These are phyloP conservation scores for Apotomis capreana DNA, from an alignment of 2,888 invertebrate genomes.

Conservation along the genomic window DNA sequence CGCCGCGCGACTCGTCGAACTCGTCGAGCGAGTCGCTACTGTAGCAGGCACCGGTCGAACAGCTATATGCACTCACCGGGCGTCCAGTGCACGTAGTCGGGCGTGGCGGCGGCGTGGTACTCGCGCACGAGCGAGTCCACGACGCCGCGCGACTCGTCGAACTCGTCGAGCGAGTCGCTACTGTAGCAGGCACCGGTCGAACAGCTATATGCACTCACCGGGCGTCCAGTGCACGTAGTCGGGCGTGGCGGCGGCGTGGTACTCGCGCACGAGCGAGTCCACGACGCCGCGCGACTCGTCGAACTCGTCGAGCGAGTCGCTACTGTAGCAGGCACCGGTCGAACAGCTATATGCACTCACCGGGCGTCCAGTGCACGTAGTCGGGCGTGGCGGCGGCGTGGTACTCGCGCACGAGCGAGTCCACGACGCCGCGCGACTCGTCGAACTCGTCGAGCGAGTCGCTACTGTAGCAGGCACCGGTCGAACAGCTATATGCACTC, in stretches of 20 bases:
- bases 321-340: too few species aligned
- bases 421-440: neutral
- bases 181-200: too few species aligned
- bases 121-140: slow-evolving; percentile 97
- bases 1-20: too few species aligned
- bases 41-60: too few species aligned
- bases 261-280: slow-evolving; percentile 1
- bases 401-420: slow-evolving; percentile 4
- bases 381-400: slow-evolving; percentile 7
- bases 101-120: slow-evolving; percentile 96
- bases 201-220: too few species aligned
- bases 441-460: too few species aligned
- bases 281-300: too few species aligned
- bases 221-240: slow-evolving; percentile 6
- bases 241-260: slow-evolving; percentile 7
- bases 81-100: slow-evolving; percentile 93
- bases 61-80: slow-evolving; percentile 61
- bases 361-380: slow-evolving; percentile 5
- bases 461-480: too few species aligned
- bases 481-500: too few species aligned
- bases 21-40: too few species aligned
- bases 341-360: too few species aligned
- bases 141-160: slow-evolving; percentile 94
- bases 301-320: too few species aligned
- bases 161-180: slow-evolving; percentile 64